Evolutionary conservation across 2,113 vertebrate species (phyloP), one percentile per base, ranked within the genome.

Genomic region (Oceanites oceanicus): DNA sequence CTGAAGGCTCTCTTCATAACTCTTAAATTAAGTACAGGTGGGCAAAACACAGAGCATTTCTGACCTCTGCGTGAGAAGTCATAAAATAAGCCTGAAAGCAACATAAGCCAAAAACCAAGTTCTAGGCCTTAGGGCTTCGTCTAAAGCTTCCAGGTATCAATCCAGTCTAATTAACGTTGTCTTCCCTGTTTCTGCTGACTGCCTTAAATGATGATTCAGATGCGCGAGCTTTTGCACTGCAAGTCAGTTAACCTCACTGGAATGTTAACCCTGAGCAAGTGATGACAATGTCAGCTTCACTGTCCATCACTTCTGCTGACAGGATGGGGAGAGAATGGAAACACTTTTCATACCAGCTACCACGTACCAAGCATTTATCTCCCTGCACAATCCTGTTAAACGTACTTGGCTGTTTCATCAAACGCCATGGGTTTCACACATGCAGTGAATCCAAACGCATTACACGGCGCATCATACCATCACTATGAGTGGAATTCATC

Each of bases 401-500:
- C 2, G 15, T 34, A 62, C 16, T 47, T 68, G 58, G 30, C 16
- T 65, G 27, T 49, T 82, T 42, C 61, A 73, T 4, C 4, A 25
- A 47, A 76, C 0, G 0, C 11, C 2, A 1, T 16, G 32, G 36
- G 30, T 72, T 92, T 78, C 30, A 59, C 1, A 4, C 22, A 56
- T 22, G 32, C 59, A 67, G 42, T 1, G 29, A 87, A 32, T 44
- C 83, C 56, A 85, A 29, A 58, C 0, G 1, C 15, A 40, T 63
- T 32, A 47, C 38, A 25, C 0, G 0, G 50, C 5, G 2, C 13
- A 20, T 50, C 72, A 26, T 9, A 52, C 22, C 61, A 23, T 1
- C 36, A n/a, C 42, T 27, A 10, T 0, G 4, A 83, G 13, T 4
- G 6, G 25, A 58, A 77, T 58, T 45, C 36, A 86, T 44, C 26